Percentiles rank a stretch among this genome's conserved stretches.
phyloP scores from a whole-genome alignment of 1,140 invertebrate genomes.

The Drosophila grimshawi region DNA sequence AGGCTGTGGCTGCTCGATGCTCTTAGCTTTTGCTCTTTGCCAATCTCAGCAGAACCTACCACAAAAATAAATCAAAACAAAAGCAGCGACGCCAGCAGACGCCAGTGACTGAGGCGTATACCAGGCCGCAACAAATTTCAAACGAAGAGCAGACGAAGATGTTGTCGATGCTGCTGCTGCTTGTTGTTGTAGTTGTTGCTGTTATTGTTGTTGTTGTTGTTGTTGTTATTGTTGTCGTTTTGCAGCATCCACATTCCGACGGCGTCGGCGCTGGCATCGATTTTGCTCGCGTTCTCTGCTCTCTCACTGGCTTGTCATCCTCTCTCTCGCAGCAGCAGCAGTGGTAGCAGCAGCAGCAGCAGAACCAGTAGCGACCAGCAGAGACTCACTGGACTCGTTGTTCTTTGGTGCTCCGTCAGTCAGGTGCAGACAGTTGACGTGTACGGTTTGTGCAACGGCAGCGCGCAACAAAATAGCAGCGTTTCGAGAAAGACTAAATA shows the following conservation, averaged over 20 bases:
- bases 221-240: constrained; percentile 24
- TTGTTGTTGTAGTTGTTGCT: background rate
- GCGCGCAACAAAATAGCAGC: constrained; percentile 39
- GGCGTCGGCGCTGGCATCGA: constrained; percentile 62
- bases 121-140: background rate
- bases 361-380: constrained; percentile 11
- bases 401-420: constrained; percentile 58
- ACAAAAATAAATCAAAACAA: constrained; percentile 80
- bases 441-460: constrained; percentile 81
- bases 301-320: constrained; percentile 4
- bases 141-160: constrained; percentile 49
- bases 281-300: constrained; percentile 31
- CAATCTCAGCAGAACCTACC: constrained; percentile 73
- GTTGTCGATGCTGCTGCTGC: constrained; percentile 11
- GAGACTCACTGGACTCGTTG: constrained; percentile 34
- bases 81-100: constrained; percentile 26
- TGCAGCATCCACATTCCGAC: constrained; percentile 70
- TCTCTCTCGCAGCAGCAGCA: constrained; percentile 8
- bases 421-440: constrained; percentile 84
- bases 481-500: constrained; percentile 25
- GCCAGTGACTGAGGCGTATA: constrained; percentile 36
- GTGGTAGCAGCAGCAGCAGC: constrained; percentile 5
- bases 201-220: constrained; percentile 3
- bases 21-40: constrained; percentile 65
- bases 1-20: constrained; percentile 34